Base-by-base conservation (phyloP, 2,797 vertebrate genomes). In the Crocidura indochinensis region DNA sequence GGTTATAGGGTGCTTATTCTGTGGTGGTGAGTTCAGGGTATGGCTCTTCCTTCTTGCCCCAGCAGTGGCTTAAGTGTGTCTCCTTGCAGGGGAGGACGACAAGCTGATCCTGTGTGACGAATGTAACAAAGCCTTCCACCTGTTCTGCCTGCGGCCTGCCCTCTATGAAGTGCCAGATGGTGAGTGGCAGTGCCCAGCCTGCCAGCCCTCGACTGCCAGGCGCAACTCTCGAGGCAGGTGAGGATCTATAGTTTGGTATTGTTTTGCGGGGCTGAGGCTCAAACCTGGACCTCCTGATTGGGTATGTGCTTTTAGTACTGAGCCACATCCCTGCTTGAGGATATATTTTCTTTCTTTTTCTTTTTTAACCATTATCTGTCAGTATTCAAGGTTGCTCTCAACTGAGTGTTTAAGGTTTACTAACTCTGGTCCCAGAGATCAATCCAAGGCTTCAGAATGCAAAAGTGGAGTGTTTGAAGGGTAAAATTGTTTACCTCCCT, bases 121-220 rank as follows among this genome's bases (percentile, higher is more conserved):
- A 96, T 99, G 99, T 97, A 99, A 99, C 97, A 99, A 99, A 97
- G 99, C 99, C 87, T 99, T 99, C 98, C 99, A 99, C 97, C 98
- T 99, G 94, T 99, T 99, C 94, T 99, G 99, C 96, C 98, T 99
- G 97, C 97, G 99, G 8, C 99, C 99, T 0, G 99, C 98, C 0
- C 98, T 99, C 44, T 98, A 99, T 85, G 98, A 98, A 96, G 99
- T 99, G 88, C 99, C 99, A 1, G 98, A 98, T 0, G 99, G 99
- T 1, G 99, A 99, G 84, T 99, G 99, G 99, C 98, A 98, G 88
- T 99, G 99, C 91, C 99, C 99, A 1, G 99, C 99, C 1, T 99
- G 99, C 96, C 99, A 99, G 96, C 99, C 99, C 27, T 98, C 98
- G 0, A 97, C 98, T 1, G 98, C 99, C 85, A 97, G 99, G 77